Conservation (phyloP, 2,797 vertebrate genomes). For the Parauchenoglanis punctatus region DNA sequence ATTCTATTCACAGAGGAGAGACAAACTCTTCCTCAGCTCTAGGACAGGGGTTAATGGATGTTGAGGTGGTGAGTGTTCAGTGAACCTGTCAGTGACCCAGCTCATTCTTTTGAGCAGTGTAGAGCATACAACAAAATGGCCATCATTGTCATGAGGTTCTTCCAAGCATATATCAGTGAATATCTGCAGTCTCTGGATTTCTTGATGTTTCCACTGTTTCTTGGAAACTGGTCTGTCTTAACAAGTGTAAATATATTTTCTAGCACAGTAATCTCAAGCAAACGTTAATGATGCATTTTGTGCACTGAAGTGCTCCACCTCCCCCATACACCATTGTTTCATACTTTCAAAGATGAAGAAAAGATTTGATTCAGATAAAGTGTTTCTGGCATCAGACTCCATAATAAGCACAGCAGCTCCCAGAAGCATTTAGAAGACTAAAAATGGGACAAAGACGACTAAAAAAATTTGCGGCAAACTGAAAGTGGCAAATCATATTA, state of each 20-base stretch:
- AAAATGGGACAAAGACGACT: neutral
- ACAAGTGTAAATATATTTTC: neutral
- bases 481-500: constrained; percentile 24
- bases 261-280: neutral
- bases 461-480: neutral
- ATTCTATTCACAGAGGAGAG: neutral
- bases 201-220: neutral
- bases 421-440: neutral
- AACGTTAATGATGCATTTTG: neutral
- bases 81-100: neutral
- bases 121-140: constrained; percentile 11
- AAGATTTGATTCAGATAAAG: neutral
- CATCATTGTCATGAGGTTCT: neutral
- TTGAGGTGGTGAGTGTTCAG: constrained; percentile 1
- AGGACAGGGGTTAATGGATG: constrained; percentile 19
- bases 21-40: neutral
- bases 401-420: neutral
- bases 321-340: neutral
- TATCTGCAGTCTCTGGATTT: neutral
- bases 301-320: neutral
- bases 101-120: neutral
- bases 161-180: neutral
- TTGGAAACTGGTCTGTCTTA: neutral
- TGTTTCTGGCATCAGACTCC: neutral
- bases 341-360: neutral